phyloP scores from a whole-genome alignment of 2,797 vertebrate species.

The Tenualosa ilisha region DNA sequence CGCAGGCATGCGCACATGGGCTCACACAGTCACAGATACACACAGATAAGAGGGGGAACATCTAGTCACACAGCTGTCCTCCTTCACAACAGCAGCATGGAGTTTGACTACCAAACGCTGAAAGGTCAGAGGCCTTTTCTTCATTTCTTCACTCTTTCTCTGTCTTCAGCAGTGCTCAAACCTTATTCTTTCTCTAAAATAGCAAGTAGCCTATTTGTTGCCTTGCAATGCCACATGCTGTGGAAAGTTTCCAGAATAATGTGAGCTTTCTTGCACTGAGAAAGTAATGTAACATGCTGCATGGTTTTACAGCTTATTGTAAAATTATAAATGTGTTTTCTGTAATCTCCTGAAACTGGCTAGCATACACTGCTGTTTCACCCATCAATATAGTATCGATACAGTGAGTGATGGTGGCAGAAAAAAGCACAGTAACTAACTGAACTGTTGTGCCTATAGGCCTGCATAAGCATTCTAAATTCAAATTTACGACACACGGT shows the following conservation, averaged over 20 bases:
- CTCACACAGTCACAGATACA: conserved; percentile 21
- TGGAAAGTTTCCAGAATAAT: neutral
- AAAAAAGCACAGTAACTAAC: neutral
- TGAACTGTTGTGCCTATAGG: neutral
- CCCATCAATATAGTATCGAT: neutral
- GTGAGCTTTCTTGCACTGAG: neutral
- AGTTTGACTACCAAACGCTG: conserved; percentile 53
- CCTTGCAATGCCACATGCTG: neutral
- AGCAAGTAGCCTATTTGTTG: neutral
- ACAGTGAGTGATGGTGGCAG: neutral
- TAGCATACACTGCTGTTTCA: neutral
- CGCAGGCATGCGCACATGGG: neutral
- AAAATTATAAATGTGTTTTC: neutral
- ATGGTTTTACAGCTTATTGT: neutral
- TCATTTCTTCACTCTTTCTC: neutral
- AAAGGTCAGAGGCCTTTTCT: conserved; percentile 52
- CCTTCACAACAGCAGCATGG: conserved; percentile 47
- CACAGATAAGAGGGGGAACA: conserved; percentile 22
- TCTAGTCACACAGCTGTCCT: conserved; percentile 8
- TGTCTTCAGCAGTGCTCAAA: neutral
- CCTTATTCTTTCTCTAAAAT: neutral
- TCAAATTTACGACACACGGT: neutral
- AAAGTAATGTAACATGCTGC: neutral
- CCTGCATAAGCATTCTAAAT: neutral
- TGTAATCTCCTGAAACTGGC: neutral